These are phyloP conservation scores for Lasioglossum marginatum DNA, from an alignment of 2,888 invertebrate genomes.

Conservation along the genomic window DNA sequence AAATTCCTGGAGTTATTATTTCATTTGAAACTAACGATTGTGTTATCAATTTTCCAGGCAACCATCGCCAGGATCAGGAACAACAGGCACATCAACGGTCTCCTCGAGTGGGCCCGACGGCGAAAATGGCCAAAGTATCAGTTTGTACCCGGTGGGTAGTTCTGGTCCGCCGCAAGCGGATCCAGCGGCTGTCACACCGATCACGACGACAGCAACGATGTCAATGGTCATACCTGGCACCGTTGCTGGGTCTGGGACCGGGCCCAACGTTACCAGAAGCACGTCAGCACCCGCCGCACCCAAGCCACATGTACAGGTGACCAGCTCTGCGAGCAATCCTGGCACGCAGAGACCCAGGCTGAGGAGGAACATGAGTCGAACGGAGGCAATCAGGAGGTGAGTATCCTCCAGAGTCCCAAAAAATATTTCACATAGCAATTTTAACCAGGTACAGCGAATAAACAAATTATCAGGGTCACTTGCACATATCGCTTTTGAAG, in stretches of 20 bases:
- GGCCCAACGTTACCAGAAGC: conserved; percentile 77
- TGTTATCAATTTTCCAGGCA: conserved; percentile 75
- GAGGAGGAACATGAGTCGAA: conserved; percentile 85
- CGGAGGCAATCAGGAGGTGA: conserved; percentile 84
- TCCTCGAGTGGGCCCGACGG: conserved; percentile 79
- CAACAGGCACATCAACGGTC: conserved; percentile 81
- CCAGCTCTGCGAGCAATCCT: conserved; percentile 78
- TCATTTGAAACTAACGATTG: not conserved
- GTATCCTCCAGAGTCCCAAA: conserved; percentile 48
- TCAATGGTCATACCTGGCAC: conserved; percentile 45
- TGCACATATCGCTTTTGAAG: too few species aligned
- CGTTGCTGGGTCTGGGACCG: conserved; percentile 54
- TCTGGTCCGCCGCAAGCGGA: conserved; percentile 67
- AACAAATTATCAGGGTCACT: not conserved
- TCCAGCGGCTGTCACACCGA: conserved; percentile 71
- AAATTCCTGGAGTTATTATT: not conserved
- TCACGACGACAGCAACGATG: conserved; percentile 63
- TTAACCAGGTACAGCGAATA: not conserved
- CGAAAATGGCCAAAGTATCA: conserved; percentile 76
- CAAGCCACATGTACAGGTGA: conserved; percentile 78
- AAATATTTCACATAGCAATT: not conserved
- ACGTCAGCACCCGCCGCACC: conserved; percentile 79
- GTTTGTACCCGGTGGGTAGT: conserved; percentile 78
- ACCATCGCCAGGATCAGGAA: conserved; percentile 84
- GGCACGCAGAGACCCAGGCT: conserved; percentile 84